A percentile compares a stretch with the other conserved stretches of the same genome.
These are phyloP conservation scores for Yponomeuta sedellus DNA, from an alignment of 2,888 invertebrate species.

Conservation along the genomic window DNA sequence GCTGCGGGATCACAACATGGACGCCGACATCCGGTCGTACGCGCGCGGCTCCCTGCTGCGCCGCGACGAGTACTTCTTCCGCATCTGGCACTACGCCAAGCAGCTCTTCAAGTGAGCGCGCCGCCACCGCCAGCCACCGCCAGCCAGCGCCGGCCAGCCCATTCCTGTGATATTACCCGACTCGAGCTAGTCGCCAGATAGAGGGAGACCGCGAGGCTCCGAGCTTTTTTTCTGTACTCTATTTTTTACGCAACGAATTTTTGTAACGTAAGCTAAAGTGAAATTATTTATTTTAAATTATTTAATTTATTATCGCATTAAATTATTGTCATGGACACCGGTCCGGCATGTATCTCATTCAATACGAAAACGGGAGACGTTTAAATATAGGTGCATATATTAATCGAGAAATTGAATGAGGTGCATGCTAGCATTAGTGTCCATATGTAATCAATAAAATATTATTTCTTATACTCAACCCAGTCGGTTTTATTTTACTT, in stretches of 20 bases:
- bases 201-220: slow-evolving; percentile 35
- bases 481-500: neutral
- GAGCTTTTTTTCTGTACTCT: slow-evolving; percentile 39
- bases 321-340: slow-evolving; percentile 30
- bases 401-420: slow-evolving; percentile 60
- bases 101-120: slow-evolving; percentile 84
- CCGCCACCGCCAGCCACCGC: too few species aligned
- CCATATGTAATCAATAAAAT: slow-evolving; percentile 21
- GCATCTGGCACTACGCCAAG: slow-evolving; percentile 92
- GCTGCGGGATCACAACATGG: slow-evolving; percentile 95
- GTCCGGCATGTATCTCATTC: slow-evolving; percentile 46
- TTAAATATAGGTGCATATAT: slow-evolving; percentile 67
- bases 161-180: neutral
- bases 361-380: slow-evolving; percentile 60
- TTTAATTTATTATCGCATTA: slow-evolving; percentile 25
- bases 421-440: slow-evolving; percentile 39
- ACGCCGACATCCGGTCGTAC: slow-evolving; percentile 93
- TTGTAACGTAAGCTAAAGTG: slow-evolving; percentile 45
- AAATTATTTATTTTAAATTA: slow-evolving; percentile 47
- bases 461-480: slow-evolving; percentile 1
- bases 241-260: slow-evolving; percentile 32
- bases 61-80: slow-evolving; percentile 96
- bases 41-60: slow-evolving; percentile 89
- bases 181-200: slow-evolving; percentile 47
- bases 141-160: slow-evolving; percentile 40